Evolutionary conservation across 2,888 invertebrate species (phyloP), one percentile per base, ranked within the genome.

Genomic region (Linyphia triangularis): DNA sequence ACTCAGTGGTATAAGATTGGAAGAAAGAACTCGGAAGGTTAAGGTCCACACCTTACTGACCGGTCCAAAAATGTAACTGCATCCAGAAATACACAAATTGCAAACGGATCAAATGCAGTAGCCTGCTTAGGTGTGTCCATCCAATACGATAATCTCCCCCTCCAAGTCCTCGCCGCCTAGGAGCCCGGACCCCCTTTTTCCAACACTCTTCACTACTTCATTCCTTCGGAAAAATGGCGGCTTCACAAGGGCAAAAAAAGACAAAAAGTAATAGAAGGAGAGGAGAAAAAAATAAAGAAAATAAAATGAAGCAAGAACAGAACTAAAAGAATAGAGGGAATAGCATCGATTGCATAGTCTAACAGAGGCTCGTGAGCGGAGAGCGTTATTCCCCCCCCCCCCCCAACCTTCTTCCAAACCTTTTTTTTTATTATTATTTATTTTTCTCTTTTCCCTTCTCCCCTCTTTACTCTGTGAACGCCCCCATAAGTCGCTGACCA

Each of bases 401-500:
- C 63, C 67, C 4, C 77, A 75, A 33, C 67, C 67, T 26, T 59
- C 67, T 40, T 70, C 78, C 67, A 65, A 40, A 82, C 70, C 72
- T 72, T 65, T 86, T 79, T 78, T 84, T 83, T 75, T 84, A 51
- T 86, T 81, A 79, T 81, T 86, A 67, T 81, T 86, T 81, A 81
- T 86, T 86, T 81, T 79, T 85, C 59, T 51, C 51, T 63, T 63
- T 81, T 75, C 75, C 65, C 81, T 67, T 86, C 81, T 75, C 81
- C 81, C 81, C 81, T 88, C 86, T 88, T 88, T 88, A 88, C 81
- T 88, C 86, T 88, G 81, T 88, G 83, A 82, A 88, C 83, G 88
- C 83, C 88, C 82, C 82, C 83, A 88, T 88, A 88, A 88, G 88
- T 88, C 83, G 88, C 82, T 83, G 88, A 88, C 88, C 88, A 83